Conservation (phyloP, 2,113 vertebrate genomes). For the Tamias sibiricus region DNA sequence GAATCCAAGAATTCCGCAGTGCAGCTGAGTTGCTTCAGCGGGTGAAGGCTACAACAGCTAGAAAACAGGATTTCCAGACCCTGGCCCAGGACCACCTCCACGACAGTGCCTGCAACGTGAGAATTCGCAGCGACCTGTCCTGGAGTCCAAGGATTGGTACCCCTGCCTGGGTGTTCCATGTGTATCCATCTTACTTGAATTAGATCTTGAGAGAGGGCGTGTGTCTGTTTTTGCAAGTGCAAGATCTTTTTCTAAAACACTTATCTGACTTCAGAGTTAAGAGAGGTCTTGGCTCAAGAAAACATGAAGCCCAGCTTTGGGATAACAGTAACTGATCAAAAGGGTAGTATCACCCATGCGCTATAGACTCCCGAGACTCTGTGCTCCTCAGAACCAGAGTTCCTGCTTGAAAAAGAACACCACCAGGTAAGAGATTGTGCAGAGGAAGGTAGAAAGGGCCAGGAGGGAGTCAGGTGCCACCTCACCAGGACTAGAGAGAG, state of each 20-base stretch:
- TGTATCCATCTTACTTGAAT: neutral
- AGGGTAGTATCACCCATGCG: neutral
- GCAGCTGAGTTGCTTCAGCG: neutral
- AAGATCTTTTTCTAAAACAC: neutral
- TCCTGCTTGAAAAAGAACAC: neutral
- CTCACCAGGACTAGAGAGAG: neutral
- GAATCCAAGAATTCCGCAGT: neutral
- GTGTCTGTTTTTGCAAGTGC: neutral
- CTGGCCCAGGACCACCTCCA: neutral
- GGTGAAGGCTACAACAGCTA: neutral
- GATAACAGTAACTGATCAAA: neutral
- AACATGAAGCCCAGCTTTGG: neutral
- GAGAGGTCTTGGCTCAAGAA: neutral
- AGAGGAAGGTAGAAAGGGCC: neutral
- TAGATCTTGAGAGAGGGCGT: neutral
- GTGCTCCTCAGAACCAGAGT: neutral
- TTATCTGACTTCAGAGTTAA: neutral
- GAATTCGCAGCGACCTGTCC: neutral
- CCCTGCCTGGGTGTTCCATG: accelerated
- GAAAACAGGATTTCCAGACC: neutral
- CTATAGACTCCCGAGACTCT: neutral
- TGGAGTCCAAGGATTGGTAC: neutral
- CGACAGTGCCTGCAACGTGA: too few relatives aligned
- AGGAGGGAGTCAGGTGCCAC: neutral
- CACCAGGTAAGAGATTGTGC: too few relatives aligned